Percentiles rank a stretch among this genome's conserved stretches.
Conservation (phyloP, 2,888 invertebrate species). For the Alitta virens region DNA sequence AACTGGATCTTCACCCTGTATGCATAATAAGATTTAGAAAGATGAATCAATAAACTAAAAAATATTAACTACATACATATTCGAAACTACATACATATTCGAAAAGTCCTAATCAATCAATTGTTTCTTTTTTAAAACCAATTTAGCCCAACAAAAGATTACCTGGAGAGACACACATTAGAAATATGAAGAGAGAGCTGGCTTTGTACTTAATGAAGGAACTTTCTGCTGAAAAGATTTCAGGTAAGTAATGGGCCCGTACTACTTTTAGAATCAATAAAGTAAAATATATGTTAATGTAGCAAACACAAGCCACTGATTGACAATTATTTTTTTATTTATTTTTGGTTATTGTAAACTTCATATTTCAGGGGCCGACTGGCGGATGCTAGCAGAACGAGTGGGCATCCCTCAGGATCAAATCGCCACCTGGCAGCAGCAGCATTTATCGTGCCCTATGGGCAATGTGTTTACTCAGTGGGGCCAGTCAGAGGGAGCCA, state of each 20-base stretch:
- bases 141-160: slow-evolving; percentile 43
- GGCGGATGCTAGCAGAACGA: slow-evolving; percentile 51
- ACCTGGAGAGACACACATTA: slow-evolving; percentile 50
- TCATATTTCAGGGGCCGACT: slow-evolving; percentile 45
- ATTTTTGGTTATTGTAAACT: no score
- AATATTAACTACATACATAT: background rate
- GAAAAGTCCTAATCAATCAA: no score
- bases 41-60: background rate
- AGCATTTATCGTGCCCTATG: slow-evolving; percentile 49
- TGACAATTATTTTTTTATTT: no score
- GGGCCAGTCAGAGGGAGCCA: slow-evolving; percentile 47
- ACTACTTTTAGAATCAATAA: no score
- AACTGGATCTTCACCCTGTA: slow-evolving; percentile 20
- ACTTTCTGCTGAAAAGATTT: slow-evolving; percentile 47
- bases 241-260: slow-evolving; percentile 34
- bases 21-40: background rate
- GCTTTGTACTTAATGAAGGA: slow-evolving; percentile 45
- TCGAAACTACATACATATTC: no score
- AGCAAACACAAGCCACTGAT: no score
- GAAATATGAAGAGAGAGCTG: slow-evolving; percentile 45
- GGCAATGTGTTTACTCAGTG: slow-evolving; percentile 50
- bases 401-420: slow-evolving; percentile 47
- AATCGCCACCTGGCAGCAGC: slow-evolving; percentile 43
- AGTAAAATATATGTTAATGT: no score
- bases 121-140: no score